phyloP scores from a whole-genome alignment of 1,140 invertebrate genomes.

The Hirudo medicinalis region DNA sequence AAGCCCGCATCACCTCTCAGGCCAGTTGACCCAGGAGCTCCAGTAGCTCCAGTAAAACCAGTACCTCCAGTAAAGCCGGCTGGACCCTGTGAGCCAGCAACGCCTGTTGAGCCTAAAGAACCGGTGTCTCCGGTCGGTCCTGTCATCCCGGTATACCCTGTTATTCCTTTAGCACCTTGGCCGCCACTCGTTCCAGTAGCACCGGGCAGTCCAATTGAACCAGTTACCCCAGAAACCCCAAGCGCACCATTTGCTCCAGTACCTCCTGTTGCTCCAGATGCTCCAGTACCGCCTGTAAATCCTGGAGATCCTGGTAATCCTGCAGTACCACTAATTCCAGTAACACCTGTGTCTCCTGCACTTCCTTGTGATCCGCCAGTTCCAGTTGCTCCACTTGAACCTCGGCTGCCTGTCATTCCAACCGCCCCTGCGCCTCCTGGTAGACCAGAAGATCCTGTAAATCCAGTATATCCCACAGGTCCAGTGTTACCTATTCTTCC shows the following conservation, averaged over 20 bases:
- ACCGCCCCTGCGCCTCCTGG: slow-evolving; percentile 6
- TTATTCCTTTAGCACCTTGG: neutral
- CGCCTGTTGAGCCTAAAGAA: neutral
- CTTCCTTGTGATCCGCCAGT: neutral
- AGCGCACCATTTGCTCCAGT: neutral
- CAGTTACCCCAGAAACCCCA: neutral
- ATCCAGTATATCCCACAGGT: neutral
- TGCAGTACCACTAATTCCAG: neutral
- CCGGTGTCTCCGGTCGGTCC: neutral
- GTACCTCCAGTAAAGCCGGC: neutral
- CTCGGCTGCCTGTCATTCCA: neutral
- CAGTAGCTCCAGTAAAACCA: slow-evolving; percentile 11
- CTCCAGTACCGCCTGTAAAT: slow-evolving; percentile 6
- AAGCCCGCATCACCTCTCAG: neutral
- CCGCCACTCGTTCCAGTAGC: neutral
- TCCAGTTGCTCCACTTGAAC: slow-evolving; percentile 5
- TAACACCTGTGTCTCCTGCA: neutral
- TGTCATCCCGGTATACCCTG: neutral
- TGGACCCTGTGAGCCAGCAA: neutral
- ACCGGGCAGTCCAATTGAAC: neutral
- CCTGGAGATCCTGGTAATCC: neutral
- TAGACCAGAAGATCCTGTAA: slow-evolving; percentile 4
- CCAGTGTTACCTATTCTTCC: neutral
- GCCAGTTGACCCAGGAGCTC: neutral
- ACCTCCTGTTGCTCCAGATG: neutral